These are phyloP conservation scores for Hippocampus kuda DNA, from an alignment of 2,797 vertebrate species.

Conservation along the genomic window DNA sequence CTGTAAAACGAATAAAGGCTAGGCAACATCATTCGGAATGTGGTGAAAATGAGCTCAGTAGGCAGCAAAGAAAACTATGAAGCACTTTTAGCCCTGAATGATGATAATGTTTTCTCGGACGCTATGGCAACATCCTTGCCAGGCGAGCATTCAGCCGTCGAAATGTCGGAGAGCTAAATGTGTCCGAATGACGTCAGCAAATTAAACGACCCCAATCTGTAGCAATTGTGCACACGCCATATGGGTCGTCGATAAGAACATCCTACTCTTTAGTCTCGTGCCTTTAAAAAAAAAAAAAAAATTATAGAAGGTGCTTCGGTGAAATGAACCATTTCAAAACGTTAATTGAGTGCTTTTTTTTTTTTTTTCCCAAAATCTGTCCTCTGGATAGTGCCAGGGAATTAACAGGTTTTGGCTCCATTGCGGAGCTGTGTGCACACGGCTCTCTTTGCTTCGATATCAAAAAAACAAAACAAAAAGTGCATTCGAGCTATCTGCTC, in stretches of 20 bases:
- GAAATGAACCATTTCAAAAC: background rate
- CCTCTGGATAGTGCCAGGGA: background rate
- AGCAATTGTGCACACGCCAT: background rate
- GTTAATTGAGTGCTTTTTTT: background rate
- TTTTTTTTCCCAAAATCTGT: too few relatives aligned
- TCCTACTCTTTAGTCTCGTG: background rate
- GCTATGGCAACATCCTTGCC: background rate
- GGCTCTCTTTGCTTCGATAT: background rate
- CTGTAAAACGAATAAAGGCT: too few relatives aligned
- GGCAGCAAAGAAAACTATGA: too few relatives aligned
- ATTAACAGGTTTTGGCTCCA: background rate
- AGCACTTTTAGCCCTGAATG: too few relatives aligned
- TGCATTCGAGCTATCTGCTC: background rate
- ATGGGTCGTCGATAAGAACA: background rate
- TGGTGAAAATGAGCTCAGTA: too few relatives aligned
- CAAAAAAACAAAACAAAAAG: too few relatives aligned
- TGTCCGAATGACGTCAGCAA: background rate
- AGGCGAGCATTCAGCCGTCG: constrained; percentile 2
- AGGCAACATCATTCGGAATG: too few relatives aligned
- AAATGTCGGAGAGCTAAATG: background rate
- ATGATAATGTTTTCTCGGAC: too few relatives aligned
- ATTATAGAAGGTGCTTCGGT: background rate
- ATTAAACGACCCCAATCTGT: background rate
- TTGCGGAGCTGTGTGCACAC: background rate
- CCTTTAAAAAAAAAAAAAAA: too few relatives aligned